Conservation (phyloP, 2,888 invertebrate genomes). For the Drosophila nr. perissopoda region DNA sequence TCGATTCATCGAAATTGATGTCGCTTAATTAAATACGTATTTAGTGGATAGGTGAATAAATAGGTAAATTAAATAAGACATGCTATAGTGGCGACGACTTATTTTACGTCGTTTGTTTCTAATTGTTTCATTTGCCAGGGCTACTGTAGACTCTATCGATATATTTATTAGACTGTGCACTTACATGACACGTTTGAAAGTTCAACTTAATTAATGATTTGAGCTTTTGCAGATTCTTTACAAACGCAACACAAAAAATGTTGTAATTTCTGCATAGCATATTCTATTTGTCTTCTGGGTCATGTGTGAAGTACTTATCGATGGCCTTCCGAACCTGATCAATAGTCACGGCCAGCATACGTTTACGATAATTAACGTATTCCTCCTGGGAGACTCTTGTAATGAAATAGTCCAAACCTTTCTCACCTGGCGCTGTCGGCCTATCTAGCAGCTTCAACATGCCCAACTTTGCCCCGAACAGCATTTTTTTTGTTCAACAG, state of each 20-base stretch:
- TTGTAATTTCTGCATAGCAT: background rate
- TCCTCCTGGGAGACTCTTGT: constrained; percentile 92
- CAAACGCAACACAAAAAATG: background rate
- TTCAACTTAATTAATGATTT: background rate
- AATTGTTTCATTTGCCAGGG: background rate
- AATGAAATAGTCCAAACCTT: constrained; percentile 91
- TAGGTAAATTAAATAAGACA: background rate
- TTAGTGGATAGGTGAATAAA: background rate
- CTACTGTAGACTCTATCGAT: background rate
- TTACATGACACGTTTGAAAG: background rate
- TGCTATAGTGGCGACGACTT: background rate
- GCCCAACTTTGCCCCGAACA: constrained; percentile 95
- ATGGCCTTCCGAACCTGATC: constrained; percentile 89
- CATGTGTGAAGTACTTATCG: constrained; percentile 88
- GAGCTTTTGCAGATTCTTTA: background rate
- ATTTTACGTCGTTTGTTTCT: background rate
- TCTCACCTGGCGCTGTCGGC: constrained; percentile 92
- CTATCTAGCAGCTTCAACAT: constrained; percentile 95
- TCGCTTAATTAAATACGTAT: background rate
- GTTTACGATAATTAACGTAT: constrained; percentile 90
- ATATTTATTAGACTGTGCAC: background rate
- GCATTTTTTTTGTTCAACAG: constrained; percentile 87
- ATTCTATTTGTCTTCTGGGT: constrained; percentile 85
- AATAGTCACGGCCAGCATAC: constrained; percentile 90
- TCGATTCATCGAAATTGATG: no score